Evolutionary conservation across 1,140 invertebrate genomes (phyloP).

Genomic region (Phortica variegata): DNA sequence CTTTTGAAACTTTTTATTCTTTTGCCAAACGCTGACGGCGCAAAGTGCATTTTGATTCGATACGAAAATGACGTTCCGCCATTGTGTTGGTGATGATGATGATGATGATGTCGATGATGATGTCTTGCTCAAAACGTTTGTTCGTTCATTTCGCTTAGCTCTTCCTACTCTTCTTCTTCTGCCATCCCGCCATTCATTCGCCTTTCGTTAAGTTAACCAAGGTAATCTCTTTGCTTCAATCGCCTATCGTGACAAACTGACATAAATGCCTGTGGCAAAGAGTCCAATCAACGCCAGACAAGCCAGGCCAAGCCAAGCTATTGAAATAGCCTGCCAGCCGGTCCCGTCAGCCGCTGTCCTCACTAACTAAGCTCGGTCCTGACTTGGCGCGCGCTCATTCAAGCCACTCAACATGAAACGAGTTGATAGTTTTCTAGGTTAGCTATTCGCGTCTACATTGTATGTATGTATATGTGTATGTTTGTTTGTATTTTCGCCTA

Average conservation of each 20-base stretch:
- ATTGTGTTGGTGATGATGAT: slow-evolving; percentile 41
- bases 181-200: slow-evolving; percentile 31
- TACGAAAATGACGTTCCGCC: slow-evolving; percentile 22
- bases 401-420: too few species aligned
- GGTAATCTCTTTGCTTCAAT: slow-evolving; percentile 53
- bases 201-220: slow-evolving; percentile 53
- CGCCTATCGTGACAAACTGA: slow-evolving; percentile 54
- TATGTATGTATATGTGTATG: too few species aligned
- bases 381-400: too few species aligned
- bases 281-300: slow-evolving; percentile 53
- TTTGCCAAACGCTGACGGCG: slow-evolving; percentile 28
- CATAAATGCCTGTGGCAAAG: slow-evolving; percentile 42
- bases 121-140: background rate
- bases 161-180: slow-evolving; percentile 19
- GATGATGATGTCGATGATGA: slow-evolving; percentile 40
- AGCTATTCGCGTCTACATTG: too few species aligned
- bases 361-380: too few species aligned
- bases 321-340: too few species aligned
- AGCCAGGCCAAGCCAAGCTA: slow-evolving; percentile 24
- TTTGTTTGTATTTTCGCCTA: too few species aligned
- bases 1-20: slow-evolving; percentile 44
- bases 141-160: background rate
- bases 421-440: too few species aligned
- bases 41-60: too few species aligned
- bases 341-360: too few species aligned